A percentile compares a stretch with the other conserved stretches of the same genome.
These are phyloP conservation scores for Cryptus viduatorius DNA, from an alignment of 2,888 invertebrate species.

Conservation along the genomic window DNA sequence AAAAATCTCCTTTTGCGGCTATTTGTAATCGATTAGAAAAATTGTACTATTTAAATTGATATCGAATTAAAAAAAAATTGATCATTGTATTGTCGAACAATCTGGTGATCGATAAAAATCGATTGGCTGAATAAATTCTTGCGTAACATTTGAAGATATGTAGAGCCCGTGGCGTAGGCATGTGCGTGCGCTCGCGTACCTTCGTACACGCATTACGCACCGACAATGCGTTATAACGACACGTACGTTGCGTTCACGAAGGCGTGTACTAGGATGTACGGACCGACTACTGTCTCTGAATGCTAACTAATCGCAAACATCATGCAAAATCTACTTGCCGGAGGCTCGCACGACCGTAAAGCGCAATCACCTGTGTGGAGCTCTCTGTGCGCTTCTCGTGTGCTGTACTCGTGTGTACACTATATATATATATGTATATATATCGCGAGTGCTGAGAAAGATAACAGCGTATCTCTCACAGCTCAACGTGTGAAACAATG, in stretches of 20 bases:
- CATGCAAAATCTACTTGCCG: slow-evolving; percentile 11
- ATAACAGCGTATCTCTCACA: too few relatives aligned
- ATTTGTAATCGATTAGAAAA: neutral
- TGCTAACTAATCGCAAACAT: slow-evolving; percentile 70
- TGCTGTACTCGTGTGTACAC: slow-evolving; percentile 17
- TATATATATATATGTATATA: neutral
- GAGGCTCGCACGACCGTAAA: slow-evolving; percentile 22
- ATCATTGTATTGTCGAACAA: neutral
- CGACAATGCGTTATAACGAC: slow-evolving; percentile 67
- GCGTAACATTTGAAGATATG: slow-evolving; percentile 32
- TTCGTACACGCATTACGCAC: slow-evolving; percentile 56
- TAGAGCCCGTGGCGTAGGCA: neutral
- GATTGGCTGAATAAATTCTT: slow-evolving; percentile 47
- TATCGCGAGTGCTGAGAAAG: neutral
- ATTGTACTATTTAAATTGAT: neutral
- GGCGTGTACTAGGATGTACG: slow-evolving; percentile 70
- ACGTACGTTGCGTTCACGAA: slow-evolving; percentile 59
- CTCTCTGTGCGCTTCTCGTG: slow-evolving; percentile 25
- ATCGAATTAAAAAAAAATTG: neutral
- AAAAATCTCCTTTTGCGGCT: neutral
- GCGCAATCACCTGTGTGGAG: slow-evolving; percentile 38
- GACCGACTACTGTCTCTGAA: slow-evolving; percentile 69
- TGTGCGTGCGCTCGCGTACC: slow-evolving; percentile 47
- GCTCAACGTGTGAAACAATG: too few relatives aligned
- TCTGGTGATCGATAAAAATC: slow-evolving; percentile 1